Evolutionary conservation across 92 coral and sea anemone species (phyloP).

Genomic region (Zoanthus sociatus): DNA sequence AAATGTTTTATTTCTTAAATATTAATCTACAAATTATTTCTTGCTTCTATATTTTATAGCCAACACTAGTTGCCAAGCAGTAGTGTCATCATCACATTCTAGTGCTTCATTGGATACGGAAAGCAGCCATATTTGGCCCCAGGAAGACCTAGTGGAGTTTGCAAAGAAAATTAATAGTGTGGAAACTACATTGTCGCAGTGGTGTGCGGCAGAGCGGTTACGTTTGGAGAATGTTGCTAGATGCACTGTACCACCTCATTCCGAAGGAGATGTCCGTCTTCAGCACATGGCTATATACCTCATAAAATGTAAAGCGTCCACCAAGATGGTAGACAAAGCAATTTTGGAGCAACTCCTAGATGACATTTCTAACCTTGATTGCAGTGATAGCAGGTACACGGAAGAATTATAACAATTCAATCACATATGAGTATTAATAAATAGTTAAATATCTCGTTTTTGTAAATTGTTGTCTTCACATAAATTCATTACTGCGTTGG

Average conservation of each 20-base stretch:
- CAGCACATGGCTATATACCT: slow-evolving; percentile 82
- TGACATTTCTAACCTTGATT: slow-evolving; percentile 49
- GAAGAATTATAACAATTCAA: not conserved
- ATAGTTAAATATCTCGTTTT: too few relatives aligned
- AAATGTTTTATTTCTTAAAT: too few relatives aligned
- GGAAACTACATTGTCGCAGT: slow-evolving; percentile 66
- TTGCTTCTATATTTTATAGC: slow-evolving; percentile 42
- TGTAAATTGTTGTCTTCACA: too few relatives aligned
- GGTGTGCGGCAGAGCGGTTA: slow-evolving; percentile 68
- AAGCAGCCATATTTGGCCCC: slow-evolving; percentile 7
- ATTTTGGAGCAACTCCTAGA: slow-evolving; percentile 77
- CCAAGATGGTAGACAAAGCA: slow-evolving; percentile 58
- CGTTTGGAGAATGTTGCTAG: slow-evolving; percentile 70
- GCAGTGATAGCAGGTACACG: slow-evolving; percentile 37
- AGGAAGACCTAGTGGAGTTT: slow-evolving; percentile 54
- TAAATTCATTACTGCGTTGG: too few relatives aligned
- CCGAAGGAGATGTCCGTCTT: slow-evolving; percentile 86
- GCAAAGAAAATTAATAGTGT: slow-evolving; percentile 56
- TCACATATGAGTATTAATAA: too few relatives aligned
- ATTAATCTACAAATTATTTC: not conserved
- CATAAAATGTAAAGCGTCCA: slow-evolving; percentile 81
- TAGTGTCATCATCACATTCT: slow-evolving; percentile 57
- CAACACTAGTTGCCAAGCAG: slow-evolving; percentile 48
- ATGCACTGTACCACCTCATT: slow-evolving; percentile 71
- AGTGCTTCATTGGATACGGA: slow-evolving; percentile 68